Evolutionary conservation across 2,888 invertebrate species (phyloP).

Genomic region (Lasiommata megera): DNA sequence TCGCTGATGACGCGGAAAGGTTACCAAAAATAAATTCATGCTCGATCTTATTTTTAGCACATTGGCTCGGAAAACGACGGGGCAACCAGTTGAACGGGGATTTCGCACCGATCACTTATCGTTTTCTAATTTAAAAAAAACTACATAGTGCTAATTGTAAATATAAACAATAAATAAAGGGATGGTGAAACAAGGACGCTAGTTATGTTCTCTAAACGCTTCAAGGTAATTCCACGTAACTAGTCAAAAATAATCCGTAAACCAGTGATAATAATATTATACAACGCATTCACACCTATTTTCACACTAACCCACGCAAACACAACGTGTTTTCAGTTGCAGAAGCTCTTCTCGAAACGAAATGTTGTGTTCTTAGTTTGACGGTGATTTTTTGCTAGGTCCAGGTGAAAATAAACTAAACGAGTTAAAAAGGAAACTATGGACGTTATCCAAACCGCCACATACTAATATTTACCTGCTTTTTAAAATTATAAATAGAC

Average conservation of each 20-base stretch:
- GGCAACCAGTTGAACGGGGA: constrained; percentile 74
- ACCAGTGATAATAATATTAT: constrained; percentile 70
- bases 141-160: constrained; percentile 46
- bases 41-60: constrained; percentile 80
- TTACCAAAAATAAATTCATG: constrained; percentile 77
- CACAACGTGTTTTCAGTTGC: constrained; percentile 73
- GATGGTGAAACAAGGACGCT: constrained; percentile 51
- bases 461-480: constrained; percentile 7
- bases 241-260: constrained; percentile 65
- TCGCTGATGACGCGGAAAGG: constrained; percentile 74
- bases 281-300: constrained; percentile 79
- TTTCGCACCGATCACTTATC: constrained; percentile 72
- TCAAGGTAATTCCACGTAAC: constrained; percentile 72
- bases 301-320: constrained; percentile 79
- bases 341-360: constrained; percentile 72
- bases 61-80: constrained; percentile 66
- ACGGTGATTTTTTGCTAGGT: constrained; percentile 63
- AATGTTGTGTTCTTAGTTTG: constrained; percentile 77
- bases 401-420: constrained; percentile 47
- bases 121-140: constrained; percentile 45
- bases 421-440: constrained; percentile 36
- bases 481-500: constrained; percentile 37
- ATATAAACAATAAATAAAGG: constrained; percentile 49
- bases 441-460: constrained; percentile 39
- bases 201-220: constrained; percentile 50